Evolutionary conservation across 2,113 vertebrate genomes (phyloP), one percentile per base, ranked within the genome.

Genomic region (Engraulis encrasicolus): DNA sequence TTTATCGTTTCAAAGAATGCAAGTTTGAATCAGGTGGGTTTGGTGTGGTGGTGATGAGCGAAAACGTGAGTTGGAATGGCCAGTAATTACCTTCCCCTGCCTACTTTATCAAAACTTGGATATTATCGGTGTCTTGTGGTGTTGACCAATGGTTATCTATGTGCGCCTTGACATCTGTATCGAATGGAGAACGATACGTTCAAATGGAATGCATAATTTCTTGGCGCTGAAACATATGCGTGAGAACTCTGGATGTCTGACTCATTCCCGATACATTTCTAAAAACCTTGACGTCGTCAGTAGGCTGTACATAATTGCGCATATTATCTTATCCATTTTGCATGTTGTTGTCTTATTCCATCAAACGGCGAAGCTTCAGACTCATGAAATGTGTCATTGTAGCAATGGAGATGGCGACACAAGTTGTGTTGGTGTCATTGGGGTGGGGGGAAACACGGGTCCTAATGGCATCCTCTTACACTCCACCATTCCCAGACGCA

Each of bases 121-220:
- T 27, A 74, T 74, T 17, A 27, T 66, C 23, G 66, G 27, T 74
- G 27, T 74, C 66, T 15, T 74, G 23, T 14, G 27, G 66, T 14
- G 31, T 74, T 74, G 20, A 74, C 27, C 31, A 36, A 74, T 74
- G 27, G 17, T 34, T 74, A 74, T 74, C 6, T 15, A 74, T 74
- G 66, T 74, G 66, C 34, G 15, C 17, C 18, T 58, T 77, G 19
- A 17, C 4, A 9, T 18, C 78, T 48, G 20, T 79, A 52, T 6
- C 17, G 58, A 80, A 80, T 36, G 78, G 54, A 66, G 52, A 54
- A 37, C 50, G 50, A 74, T 45, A 12, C 18, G 9, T 78, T 82
- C 86, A 38, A 84, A n/a, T 77, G 78, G 78, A 84, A 49, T 84
- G 50, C 17, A 37, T 36, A 81, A 66, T 74, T 74, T 34, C 31